Evolutionary conservation across 2,888 invertebrate species (phyloP).

Genomic region (Stenodema calcarata): DNA sequence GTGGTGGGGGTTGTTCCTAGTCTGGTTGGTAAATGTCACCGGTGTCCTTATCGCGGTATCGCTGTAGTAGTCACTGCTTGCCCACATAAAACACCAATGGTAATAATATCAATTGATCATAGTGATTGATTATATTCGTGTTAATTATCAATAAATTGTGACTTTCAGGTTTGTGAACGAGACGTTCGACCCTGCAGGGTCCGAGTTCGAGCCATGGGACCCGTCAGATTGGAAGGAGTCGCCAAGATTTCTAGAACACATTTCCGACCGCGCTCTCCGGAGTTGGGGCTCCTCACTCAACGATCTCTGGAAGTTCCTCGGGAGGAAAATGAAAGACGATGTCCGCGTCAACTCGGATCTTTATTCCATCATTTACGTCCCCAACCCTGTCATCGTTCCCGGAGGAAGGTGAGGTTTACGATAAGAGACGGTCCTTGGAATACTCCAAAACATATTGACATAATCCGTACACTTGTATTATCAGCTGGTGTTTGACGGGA

Average conservation of each 20-base stretch:
- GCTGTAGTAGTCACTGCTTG: too few relatives aligned
- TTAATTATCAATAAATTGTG: too few relatives aligned
- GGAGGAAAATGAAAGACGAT: conserved; percentile 77
- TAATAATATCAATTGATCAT: too few relatives aligned
- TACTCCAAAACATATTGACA: too few relatives aligned
- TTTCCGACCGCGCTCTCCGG: conserved; percentile 73
- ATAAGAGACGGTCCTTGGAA: too few relatives aligned
- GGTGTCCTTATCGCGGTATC: too few relatives aligned
- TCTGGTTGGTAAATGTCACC: too few relatives aligned
- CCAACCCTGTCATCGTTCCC: conserved; percentile 85
- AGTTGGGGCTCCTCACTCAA: conserved; percentile 78
- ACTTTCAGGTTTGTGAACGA: conserved; percentile 63
- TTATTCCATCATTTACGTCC: conserved; percentile 88
- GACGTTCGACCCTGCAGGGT: conserved; percentile 75
- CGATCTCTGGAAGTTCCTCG: conserved; percentile 75
- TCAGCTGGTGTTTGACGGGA: too few relatives aligned
- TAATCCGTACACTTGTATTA: too few relatives aligned
- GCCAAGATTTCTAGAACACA: conserved; percentile 74
- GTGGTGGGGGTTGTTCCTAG: too few relatives aligned
- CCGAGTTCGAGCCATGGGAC: conserved; percentile 75
- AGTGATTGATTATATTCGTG: too few relatives aligned
- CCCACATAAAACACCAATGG: too few relatives aligned
- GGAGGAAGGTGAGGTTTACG: conserved; percentile 68
- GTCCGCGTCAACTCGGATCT: conserved; percentile 72
- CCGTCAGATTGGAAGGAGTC: conserved; percentile 78